Percentiles rank a stretch among this genome's conserved stretches.
Evolutionary conservation across 2,797 vertebrate species (phyloP).

Genomic region (Pagetopsis macropterus): DNA sequence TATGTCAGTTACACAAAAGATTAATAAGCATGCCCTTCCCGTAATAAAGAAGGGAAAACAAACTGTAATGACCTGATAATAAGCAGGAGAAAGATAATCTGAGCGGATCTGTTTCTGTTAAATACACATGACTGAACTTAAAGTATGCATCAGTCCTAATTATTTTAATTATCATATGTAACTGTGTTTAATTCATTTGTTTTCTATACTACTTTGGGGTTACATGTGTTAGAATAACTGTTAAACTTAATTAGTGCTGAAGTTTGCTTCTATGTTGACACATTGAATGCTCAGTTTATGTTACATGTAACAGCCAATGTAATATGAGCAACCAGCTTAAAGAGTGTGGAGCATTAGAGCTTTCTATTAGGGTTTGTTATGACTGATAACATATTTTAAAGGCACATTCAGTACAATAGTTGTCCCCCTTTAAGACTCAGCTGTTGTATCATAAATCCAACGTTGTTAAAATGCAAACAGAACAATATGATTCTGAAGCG

Average conservation of each 20-base stretch:
- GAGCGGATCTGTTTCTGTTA: conserved; percentile 25
- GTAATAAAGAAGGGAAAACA: neutral
- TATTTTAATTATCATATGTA: conserved; percentile 11
- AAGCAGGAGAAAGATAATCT: conserved; percentile 13
- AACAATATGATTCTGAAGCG: conserved; percentile 41
- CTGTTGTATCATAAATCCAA: conserved; percentile 54
- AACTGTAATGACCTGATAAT: neutral
- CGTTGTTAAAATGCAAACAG: conserved; percentile 51
- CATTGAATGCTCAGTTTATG: neutral
- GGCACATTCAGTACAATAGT: conserved; percentile 82
- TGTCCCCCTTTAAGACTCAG: conserved; percentile 57
- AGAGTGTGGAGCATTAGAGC: neutral
- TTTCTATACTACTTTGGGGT: conserved; percentile 9
- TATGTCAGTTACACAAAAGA: conserved; percentile 21
- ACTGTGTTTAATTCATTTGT: neutral
- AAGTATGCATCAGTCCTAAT: conserved; percentile 17
- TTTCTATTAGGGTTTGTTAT: conserved; percentile 14
- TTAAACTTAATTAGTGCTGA: neutral
- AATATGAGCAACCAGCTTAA: neutral
- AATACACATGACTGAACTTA: conserved; percentile 20
- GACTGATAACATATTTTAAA: conserved; percentile 75
- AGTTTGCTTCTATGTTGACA: conserved; percentile 6
- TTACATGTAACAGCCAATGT: neutral
- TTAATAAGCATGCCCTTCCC: conserved; percentile 2
- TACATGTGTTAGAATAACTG: conserved; percentile 17